Base-by-base conservation (phyloP, 2,113 vertebrate species). In the Lucifuga dentata region DNA sequence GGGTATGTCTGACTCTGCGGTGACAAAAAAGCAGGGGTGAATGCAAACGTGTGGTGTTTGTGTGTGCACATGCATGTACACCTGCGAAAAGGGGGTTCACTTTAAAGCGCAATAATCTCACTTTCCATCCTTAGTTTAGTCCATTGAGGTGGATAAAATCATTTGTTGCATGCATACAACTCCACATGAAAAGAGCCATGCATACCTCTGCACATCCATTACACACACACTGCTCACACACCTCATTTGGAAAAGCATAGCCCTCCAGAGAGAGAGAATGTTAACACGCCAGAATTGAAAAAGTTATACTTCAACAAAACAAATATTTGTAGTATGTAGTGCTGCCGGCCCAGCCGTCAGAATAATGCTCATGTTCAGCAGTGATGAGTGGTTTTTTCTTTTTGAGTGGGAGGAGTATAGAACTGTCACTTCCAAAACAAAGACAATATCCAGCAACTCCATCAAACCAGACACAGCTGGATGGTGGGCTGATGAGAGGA, bases 381-480 rank as follows among this genome's bases (percentile, higher is more conserved):
- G 68, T 69, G 76, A 73, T 53, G 78, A 77, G 61, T 67, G 76
- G n/a, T n/a, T n/a, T n/a, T n/a, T n/a, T n/a, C 43, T 23, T 71
- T 73, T 61, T 39, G 77, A 73, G 76, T 83, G 82, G 89, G 82
- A 81, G 89, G 71, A 59, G 73, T 63, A 57, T 35, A 68, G 68
- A 72, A 61, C 55, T 61, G 35, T 84, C 79, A 73, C 73, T 83
- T 80, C 85, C 64, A 49, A 83, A 84, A 76, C 38, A 58, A 33
- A 68, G 68, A 68, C 52, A 69, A 39, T 23, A n/a, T 76, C 75
- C 83, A 84, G 68, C 68, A 73, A 21, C 32, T 58, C 51, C 45
- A 63, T 55, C 62, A 81, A 68, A 69, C 71, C 29, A 62, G 36
- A 73, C 71, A 82, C 90, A 90, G 85, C 85, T 90, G 86, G 85